Conservation (phyloP, 2,888 invertebrate genomes). For the Cacoxenus indagator region DNA sequence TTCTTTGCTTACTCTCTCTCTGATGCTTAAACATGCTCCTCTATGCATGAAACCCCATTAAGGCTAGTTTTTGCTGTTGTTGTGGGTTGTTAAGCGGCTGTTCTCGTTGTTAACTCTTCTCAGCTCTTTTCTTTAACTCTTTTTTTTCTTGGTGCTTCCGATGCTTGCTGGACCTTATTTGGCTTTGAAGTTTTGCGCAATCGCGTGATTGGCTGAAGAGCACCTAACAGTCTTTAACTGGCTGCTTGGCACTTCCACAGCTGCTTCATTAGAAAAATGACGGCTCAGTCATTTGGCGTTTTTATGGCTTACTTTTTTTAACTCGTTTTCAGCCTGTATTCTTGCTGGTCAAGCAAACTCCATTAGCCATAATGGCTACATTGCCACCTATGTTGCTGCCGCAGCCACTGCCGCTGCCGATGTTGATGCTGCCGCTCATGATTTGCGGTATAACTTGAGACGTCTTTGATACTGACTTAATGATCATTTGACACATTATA, state of each 20-base stretch:
- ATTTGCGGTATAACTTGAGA: slow-evolving; percentile 50
- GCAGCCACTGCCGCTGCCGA: too few relatives aligned
- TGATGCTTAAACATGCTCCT: background rate
- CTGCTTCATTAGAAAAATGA: slow-evolving; percentile 62
- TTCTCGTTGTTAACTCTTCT: slow-evolving; percentile 2
- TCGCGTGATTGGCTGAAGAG: slow-evolving; percentile 67
- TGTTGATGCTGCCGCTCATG: background rate
- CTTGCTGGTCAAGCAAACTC: background rate
- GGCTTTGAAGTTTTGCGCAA: slow-evolving; percentile 68
- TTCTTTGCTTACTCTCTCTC: slow-evolving; percentile 23
- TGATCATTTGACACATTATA: slow-evolving; percentile 21
- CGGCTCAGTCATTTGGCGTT: slow-evolving; percentile 47
- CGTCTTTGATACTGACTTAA: slow-evolving; percentile 32
- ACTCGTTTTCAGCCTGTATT: background rate
- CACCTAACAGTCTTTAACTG: slow-evolving; percentile 58
- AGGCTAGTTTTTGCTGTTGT: slow-evolving; percentile 25
- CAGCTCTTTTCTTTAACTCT: background rate
- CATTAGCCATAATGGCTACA: slow-evolving; percentile 62
- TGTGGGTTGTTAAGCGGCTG: slow-evolving; percentile 3
- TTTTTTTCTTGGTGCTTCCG: background rate
- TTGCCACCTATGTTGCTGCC: slow-evolving; percentile 62
- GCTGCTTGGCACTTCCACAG: slow-evolving; percentile 44
- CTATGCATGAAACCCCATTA: slow-evolving; percentile 37
- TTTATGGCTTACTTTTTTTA: background rate
- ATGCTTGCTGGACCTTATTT: slow-evolving; percentile 45